Conservation (phyloP, 2,113 vertebrate species). For the Arizona elegans region DNA sequence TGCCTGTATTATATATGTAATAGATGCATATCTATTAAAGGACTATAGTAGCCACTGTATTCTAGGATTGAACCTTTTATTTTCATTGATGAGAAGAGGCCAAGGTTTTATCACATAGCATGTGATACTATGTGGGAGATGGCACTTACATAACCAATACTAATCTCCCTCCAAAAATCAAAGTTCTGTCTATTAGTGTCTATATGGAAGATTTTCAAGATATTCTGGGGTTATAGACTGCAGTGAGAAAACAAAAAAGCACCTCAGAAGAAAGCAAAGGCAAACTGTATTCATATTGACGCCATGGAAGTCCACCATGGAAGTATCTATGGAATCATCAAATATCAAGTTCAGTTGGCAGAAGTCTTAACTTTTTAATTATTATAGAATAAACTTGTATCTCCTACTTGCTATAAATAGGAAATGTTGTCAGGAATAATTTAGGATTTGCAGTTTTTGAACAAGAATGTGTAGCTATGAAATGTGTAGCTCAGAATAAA, state of each 20-base stretch:
- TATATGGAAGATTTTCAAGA: not conserved
- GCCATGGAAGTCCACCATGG: not conserved
- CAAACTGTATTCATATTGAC: not conserved
- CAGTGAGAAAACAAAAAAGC: not conserved
- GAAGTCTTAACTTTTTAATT: not conserved
- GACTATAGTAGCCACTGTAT: not conserved
- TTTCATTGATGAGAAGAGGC: not conserved
- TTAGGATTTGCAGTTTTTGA: not conserved
- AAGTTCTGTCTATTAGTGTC: not conserved
- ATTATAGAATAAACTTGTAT: not conserved
- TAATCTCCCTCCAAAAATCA: not conserved
- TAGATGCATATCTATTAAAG: not conserved
- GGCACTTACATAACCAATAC: not conserved
- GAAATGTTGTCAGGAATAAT: not conserved
- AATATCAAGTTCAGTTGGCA: not conserved
- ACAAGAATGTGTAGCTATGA: not conserved
- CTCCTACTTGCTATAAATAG: not conserved
- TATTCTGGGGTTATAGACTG: not conserved
- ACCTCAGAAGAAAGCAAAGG: not conserved
- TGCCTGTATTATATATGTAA: not conserved
- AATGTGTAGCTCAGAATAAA: not conserved
- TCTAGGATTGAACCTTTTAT: not conserved
- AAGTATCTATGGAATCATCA: not conserved
- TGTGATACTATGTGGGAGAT: not conserved
- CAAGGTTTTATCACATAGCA: not conserved